Evolutionary conservation across 2,888 invertebrate genomes (phyloP).

Genomic region (Clunio marinus): DNA sequence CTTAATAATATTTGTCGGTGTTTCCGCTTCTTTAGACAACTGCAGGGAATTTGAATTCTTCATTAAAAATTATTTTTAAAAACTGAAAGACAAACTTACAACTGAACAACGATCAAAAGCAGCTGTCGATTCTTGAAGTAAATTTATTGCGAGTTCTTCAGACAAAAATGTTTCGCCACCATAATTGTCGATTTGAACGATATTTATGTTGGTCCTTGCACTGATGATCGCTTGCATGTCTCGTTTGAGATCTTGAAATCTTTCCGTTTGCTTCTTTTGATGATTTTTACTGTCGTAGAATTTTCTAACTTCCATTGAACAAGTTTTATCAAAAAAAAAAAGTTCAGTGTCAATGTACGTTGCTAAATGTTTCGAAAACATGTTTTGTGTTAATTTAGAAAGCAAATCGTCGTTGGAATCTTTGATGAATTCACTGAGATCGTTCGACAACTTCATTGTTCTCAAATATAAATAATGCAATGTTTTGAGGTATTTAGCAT

Average conservation of each 20-base stretch:
- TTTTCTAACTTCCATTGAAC: conserved; percentile 67
- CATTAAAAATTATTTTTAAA: conserved; percentile 6
- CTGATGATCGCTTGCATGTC: conserved; percentile 93
- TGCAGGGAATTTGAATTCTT: conserved; percentile 46
- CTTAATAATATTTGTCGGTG: conserved; percentile 70
- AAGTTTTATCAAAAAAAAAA: conserved; percentile 72
- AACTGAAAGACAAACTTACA: conserved; percentile 51
- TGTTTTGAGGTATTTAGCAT: conserved; percentile 83
- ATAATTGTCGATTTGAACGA: conserved; percentile 91
- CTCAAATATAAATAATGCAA: conserved; percentile 86
- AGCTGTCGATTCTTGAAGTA: conserved; percentile 84
- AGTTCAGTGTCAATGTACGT: conserved; percentile 76
- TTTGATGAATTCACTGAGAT: conserved; percentile 69
- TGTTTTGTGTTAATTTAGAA: conserved; percentile 70
- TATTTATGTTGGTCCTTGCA: conserved; percentile 85
- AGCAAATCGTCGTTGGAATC: conserved; percentile 75
- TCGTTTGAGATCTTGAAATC: conserved; percentile 86
- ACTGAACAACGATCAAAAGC: conserved; percentile 85
- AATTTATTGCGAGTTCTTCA: conserved; percentile 86
- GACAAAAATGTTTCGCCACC: conserved; percentile 96
- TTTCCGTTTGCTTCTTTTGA: conserved; percentile 87
- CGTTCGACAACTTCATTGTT: conserved; percentile 69
- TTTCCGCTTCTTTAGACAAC: conserved; percentile 74
- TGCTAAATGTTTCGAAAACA: conserved; percentile 74
- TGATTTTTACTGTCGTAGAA: conserved; percentile 93